Evolutionary conservation across 2,113 vertebrate species (phyloP), one percentile per base, ranked within the genome.

Genomic region (Caranx melampygus): DNA sequence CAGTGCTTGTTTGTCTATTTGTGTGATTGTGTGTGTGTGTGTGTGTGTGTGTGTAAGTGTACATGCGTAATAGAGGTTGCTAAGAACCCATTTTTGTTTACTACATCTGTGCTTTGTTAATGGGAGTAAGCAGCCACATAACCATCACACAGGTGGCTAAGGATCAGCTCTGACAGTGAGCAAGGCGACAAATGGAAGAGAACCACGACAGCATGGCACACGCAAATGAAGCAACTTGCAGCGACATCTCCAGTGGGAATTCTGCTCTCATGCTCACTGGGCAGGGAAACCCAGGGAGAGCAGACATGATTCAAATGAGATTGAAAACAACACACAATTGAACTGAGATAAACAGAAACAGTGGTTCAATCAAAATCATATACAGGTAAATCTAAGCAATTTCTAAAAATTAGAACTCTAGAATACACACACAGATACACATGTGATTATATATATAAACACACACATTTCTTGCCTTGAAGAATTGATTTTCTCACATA

Each of bases 1-100:
- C 87, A 63, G 54, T 62, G 0, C n/a, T 51, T 77, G 86, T 88
- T 62, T 75, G 42, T 81, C 40, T 72, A 21, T 63, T 21, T 62
- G n/a, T 78, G 44, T 62, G 75, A 66, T 71, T 16, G 59, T 37
- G 45, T 60, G 54, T 45, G 26, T 51, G 71, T 34, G 31, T 68
- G 66, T 37, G 12, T 40, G 59, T 52, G 78, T 11, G 40, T 47
- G 49, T 51, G 49, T 20, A 31, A 34, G 70, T 45, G 33, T 33
- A 9, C 10, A 54, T 66, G 65, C 14, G 21, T 65, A 77, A 77
- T 31, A 57, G 51, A 67, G 75, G 84, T 91, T 89, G 82, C 84
- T 90, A 90, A 83, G 88, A 74, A 72, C 45, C 77, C 0, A 12
- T 83, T 84, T 82, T 79, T 84, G 81, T 90, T 92, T 84, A 88